A percentile compares a stretch with the other conserved stretches of the same genome.
These are phyloP conservation scores for Diabrotica virgifera DNA, from an alignment of 1,140 invertebrate species.

Conservation along the genomic window DNA sequence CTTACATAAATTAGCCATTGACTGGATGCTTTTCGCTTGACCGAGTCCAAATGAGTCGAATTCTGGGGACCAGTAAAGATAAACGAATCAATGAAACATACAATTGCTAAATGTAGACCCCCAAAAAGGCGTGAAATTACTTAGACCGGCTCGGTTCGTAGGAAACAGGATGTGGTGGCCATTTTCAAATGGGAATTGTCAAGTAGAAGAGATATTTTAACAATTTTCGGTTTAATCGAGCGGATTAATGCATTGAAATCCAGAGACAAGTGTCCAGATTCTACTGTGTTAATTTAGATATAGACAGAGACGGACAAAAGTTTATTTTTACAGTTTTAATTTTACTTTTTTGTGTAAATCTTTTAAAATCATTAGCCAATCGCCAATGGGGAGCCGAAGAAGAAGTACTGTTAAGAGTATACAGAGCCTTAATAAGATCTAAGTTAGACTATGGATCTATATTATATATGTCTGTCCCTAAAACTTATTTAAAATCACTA, in stretches of 20 bases:
- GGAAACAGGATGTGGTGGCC: background rate
- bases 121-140: constrained; percentile 41
- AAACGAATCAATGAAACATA: constrained; percentile 36
- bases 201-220: background rate
- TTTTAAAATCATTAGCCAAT: no score
- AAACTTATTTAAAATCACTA: no score
- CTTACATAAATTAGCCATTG: constrained; percentile 15
- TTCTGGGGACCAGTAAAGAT: constrained; percentile 21
- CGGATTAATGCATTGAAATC: background rate
- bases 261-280: background rate
- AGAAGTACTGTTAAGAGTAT: no score
- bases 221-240: background rate
- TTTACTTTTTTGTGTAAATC: no score
- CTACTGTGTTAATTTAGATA: no score
- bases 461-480: no score
- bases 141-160: constrained; percentile 17
- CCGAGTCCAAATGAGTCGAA: constrained; percentile 7
- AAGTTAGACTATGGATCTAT: no score
- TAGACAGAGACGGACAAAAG: no score
- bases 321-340: no score
- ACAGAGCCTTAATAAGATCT: no score
- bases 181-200: constrained; percentile 1
- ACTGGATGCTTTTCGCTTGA: constrained; percentile 11
- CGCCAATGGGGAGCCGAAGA: no score
- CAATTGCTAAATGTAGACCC: constrained; percentile 37